Evolutionary conservation across 2,113 vertebrate genomes (phyloP).

Genomic region (Pelecanoides urinatrix): DNA sequence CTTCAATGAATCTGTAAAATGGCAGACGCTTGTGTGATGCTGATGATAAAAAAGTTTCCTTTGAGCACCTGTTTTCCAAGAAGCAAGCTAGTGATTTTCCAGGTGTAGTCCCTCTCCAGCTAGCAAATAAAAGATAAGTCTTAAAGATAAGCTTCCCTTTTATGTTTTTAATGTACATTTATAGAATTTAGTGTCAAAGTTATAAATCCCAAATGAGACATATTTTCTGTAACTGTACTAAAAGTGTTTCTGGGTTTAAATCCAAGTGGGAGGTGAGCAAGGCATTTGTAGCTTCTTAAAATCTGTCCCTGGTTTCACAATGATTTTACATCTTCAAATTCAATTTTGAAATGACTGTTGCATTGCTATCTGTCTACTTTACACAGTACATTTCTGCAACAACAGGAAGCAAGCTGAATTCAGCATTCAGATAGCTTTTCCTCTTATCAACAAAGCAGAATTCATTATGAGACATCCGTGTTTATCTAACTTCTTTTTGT

Average conservation of each 20-base stretch:
- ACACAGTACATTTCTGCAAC: not conserved
- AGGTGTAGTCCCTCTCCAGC: not conserved
- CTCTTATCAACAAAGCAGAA: not conserved
- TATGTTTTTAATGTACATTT: not conserved
- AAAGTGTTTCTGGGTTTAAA: not conserved
- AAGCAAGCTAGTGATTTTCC: not conserved
- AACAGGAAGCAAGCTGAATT: not conserved
- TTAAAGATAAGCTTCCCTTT: not conserved
- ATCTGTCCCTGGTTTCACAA: not conserved
- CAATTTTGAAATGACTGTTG: not conserved
- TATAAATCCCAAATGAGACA: not conserved
- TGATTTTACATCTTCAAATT: not conserved
- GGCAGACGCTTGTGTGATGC: not conserved
- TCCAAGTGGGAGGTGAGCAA: not conserved
- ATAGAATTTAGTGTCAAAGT: not conserved
- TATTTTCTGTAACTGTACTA: not conserved
- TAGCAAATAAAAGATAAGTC: not conserved
- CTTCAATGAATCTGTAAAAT: not conserved
- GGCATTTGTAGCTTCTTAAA: not conserved
- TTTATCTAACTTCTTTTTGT: constrained; percentile 9
- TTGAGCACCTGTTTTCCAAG: not conserved
- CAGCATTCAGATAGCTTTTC: not conserved
- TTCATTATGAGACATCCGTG: not conserved
- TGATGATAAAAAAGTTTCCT: not conserved
- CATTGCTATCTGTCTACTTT: not conserved